Evolutionary conservation across 2,113 vertebrate species (phyloP).

Genomic region (Mormoops blainvillei): DNA sequence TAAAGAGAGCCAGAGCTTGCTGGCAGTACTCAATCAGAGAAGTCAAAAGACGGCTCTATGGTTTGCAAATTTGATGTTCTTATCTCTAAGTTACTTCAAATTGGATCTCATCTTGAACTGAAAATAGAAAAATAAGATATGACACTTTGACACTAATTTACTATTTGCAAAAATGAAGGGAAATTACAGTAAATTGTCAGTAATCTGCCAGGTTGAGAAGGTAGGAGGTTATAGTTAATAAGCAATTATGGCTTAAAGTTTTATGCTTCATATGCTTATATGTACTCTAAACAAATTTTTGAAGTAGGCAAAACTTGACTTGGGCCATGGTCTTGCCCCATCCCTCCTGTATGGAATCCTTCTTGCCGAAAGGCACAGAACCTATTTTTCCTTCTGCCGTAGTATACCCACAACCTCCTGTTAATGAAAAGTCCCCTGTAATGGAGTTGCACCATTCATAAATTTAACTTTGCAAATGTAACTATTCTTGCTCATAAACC

Average conservation of each 20-base stretch:
- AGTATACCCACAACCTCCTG: background rate
- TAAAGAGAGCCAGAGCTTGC: background rate
- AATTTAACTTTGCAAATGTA: background rate
- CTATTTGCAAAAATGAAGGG: background rate
- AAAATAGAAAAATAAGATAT: background rate
- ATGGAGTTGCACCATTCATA: background rate
- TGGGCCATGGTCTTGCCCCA: background rate
- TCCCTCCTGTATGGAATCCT: background rate
- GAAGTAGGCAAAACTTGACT: background rate
- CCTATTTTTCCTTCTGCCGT: background rate
- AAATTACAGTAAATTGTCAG: slow-evolving; percentile 5
- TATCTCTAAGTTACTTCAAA: background rate
- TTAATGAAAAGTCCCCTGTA: background rate
- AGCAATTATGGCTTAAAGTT: background rate
- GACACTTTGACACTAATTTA: background rate
- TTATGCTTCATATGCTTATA: background rate
- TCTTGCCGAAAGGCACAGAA: background rate
- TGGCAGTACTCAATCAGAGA: background rate
- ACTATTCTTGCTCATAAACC: slow-evolving; percentile 21
- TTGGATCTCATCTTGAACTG: background rate
- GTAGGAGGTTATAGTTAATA: background rate
- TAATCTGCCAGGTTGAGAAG: background rate
- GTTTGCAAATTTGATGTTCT: background rate
- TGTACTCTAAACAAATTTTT: background rate
- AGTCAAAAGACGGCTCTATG: background rate